phyloP scores from a whole-genome alignment of 2,888 invertebrate genomes.

The Nomada ruficornis region DNA sequence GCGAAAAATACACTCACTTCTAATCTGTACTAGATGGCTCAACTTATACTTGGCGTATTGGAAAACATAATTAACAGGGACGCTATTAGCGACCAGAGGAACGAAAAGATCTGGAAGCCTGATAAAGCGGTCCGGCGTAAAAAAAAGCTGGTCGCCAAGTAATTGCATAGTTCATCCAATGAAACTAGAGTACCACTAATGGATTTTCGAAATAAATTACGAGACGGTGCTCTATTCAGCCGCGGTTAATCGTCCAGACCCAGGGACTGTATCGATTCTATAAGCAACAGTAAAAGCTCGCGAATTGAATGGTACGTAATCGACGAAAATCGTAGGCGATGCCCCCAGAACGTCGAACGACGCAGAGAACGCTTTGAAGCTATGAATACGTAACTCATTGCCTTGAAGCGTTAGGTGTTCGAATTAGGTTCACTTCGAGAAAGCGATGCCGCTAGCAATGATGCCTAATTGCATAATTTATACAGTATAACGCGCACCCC shows the following conservation, averaged over 20 bases:
- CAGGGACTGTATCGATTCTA: slow-evolving; percentile 6
- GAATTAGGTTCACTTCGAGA: slow-evolving; percentile 65
- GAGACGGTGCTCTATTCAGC: slow-evolving; percentile 28
- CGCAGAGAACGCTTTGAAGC: slow-evolving; percentile 21
- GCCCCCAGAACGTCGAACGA: slow-evolving; percentile 9
- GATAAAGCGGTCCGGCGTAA: neutral
- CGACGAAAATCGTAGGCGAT: slow-evolving; percentile 25
- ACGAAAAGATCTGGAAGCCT: slow-evolving; percentile 13
- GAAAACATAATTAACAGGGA: slow-evolving; percentile 43
- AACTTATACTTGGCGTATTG: neutral
- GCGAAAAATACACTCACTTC: slow-evolving; percentile 9
- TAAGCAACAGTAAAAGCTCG: slow-evolving; percentile 1
- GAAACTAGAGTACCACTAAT: slow-evolving; percentile 42
- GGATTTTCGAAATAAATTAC: slow-evolving; percentile 56
- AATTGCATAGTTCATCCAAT: slow-evolving; percentile 54
- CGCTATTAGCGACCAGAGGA: slow-evolving; percentile 12
- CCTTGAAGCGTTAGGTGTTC: slow-evolving; percentile 44
- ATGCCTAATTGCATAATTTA: slow-evolving; percentile 68
- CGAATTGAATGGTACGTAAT: neutral
- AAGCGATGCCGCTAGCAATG: slow-evolving; percentile 49
- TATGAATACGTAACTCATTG: slow-evolving; percentile 50
- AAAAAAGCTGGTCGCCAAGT: slow-evolving; percentile 11
- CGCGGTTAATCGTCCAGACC: slow-evolving; percentile 43
- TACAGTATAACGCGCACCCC: slow-evolving; percentile 49
- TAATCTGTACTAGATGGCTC: neutral